Percentiles rank a stretch among this genome's conserved stretches.
These are phyloP conservation scores for Biston stratarius DNA, from an alignment of 2,888 invertebrate species.

Conservation along the genomic window DNA sequence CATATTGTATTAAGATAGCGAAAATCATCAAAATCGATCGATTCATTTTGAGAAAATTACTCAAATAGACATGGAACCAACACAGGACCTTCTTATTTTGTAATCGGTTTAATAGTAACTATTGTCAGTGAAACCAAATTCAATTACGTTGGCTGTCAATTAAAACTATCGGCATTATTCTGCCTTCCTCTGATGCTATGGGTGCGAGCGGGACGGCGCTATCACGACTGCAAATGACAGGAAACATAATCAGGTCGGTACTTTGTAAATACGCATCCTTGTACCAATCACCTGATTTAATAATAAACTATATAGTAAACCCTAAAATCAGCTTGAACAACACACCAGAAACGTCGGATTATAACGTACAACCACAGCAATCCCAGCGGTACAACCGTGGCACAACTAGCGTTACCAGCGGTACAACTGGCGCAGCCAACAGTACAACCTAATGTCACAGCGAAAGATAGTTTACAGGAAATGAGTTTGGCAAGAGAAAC, in stretches of 20 bases:
- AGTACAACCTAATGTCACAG: neutral
- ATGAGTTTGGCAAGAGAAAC: too few species aligned
- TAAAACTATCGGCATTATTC: too few species aligned
- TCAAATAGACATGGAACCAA: too few species aligned
- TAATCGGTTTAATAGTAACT: too few species aligned
- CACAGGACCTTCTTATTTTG: too few species aligned
- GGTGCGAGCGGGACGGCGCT: neutral
- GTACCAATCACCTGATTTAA: conserved; percentile 11
- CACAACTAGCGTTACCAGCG: neutral
- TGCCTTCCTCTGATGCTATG: neutral
- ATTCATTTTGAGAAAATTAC: too few species aligned
- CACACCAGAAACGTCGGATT: conserved; percentile 14
- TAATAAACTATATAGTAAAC: conserved; percentile 3
- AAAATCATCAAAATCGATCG: too few species aligned
- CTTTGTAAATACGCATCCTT: neutral
- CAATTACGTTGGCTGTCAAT: too few species aligned
- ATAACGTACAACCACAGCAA: conserved; percentile 11
- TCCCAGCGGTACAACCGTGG: neutral
- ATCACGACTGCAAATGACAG: neutral
- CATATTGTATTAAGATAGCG: too few species aligned
- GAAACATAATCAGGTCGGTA: neutral
- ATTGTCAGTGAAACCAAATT: too few species aligned
- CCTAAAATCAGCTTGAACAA: conserved; percentile 17
- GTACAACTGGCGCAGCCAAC: neutral
- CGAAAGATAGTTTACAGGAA: too few species aligned